A percentile compares a stretch with the other conserved stretches of the same genome.
phyloP scores from a whole-genome alignment of 2,888 invertebrate species.

The Machimus rusticus region DNA sequence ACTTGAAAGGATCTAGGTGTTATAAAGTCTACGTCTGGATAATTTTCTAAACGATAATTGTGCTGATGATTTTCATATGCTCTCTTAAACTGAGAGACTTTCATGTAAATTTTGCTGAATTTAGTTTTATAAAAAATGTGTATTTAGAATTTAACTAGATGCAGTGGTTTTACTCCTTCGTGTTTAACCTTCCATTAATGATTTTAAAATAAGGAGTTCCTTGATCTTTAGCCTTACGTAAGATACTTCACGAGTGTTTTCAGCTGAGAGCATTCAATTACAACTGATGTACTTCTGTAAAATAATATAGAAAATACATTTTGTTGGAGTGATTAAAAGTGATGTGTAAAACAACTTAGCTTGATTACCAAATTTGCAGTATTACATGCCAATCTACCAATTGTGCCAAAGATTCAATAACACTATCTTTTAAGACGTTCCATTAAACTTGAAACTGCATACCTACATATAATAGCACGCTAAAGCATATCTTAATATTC shows the following conservation, averaged over 20 bases:
- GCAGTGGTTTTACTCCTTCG: not conserved
- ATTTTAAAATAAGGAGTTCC: not conserved
- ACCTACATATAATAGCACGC: not conserved
- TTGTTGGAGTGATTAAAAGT: no score
- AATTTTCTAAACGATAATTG: not conserved
- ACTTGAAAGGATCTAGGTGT: not conserved
- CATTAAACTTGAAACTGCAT: not conserved
- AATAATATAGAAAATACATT: no score
- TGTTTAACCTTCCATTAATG: not conserved
- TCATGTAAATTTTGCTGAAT: not conserved
- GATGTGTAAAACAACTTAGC: no score
- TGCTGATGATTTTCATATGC: not conserved
- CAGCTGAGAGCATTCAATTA: not conserved
- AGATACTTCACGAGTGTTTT: not conserved
- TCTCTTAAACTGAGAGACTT: not conserved
- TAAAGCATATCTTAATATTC: not conserved
- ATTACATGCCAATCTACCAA: not conserved
- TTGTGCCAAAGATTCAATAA: not conserved
- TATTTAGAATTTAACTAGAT: not conserved
- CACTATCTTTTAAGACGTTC: not conserved
- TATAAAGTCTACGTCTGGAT: not conserved
- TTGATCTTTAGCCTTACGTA: not conserved
- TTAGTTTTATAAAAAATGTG: not conserved
- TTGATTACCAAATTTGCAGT: no score
- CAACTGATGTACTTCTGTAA: no score